Evolutionary conservation across 2,797 vertebrate genomes (phyloP).

Genomic region (Scleropages formosus): DNA sequence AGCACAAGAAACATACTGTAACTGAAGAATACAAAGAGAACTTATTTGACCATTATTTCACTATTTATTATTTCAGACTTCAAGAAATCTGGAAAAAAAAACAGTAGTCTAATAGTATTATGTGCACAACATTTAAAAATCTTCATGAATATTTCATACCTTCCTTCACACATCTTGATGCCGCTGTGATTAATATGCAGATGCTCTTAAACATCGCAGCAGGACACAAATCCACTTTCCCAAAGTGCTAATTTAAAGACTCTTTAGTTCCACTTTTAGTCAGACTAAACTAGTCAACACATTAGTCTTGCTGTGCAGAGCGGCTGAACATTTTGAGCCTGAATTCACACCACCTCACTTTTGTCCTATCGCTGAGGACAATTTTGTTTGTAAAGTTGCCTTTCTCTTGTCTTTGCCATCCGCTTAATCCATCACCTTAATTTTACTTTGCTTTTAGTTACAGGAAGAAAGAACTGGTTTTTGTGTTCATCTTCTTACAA

Average conservation of each 20-base stretch:
- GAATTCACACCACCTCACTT: neutral
- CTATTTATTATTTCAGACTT: neutral
- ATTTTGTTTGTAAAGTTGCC: neutral
- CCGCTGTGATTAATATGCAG: constrained; percentile 28
- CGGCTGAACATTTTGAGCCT: neutral
- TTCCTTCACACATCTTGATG: constrained; percentile 29
- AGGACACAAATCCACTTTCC: constrained; percentile 26
- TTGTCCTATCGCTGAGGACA: neutral
- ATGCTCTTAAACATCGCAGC: constrained; percentile 31
- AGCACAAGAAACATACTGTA: too few species aligned
- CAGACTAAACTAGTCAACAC: constrained; percentile 6
- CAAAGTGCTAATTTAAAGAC: constrained; percentile 27
- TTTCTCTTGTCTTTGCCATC: neutral
- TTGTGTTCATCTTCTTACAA: neutral
- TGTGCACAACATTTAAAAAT: constrained; percentile 18
- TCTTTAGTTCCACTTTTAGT: neutral
- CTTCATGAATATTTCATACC: constrained; percentile 25
- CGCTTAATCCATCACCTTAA: neutral
- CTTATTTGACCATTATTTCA: neutral
- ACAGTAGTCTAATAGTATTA: neutral
- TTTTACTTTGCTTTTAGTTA: too few species aligned
- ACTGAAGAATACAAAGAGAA: neutral
- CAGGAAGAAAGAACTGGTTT: neutral
- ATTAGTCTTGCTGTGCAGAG: constrained; percentile 18
- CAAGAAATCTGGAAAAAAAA: neutral